phyloP scores from a whole-genome alignment of 2,113 vertebrate species.

The Syrmaticus mikado region DNA sequence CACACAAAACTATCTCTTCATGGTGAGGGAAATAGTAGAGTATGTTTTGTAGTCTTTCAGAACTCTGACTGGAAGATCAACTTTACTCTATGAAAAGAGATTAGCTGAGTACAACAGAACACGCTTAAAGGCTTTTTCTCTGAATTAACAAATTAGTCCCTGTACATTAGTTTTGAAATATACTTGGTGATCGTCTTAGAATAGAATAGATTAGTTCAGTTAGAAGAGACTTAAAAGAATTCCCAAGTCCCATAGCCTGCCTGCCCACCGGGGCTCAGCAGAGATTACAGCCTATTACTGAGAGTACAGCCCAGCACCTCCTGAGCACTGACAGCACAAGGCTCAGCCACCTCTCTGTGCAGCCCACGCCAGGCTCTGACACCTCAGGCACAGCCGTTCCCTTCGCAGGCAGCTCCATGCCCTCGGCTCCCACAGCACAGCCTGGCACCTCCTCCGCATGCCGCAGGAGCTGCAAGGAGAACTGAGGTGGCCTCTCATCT shows the following conservation, averaged over 20 bases:
- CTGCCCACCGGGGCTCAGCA: neutral
- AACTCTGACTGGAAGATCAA: neutral
- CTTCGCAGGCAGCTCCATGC: neutral
- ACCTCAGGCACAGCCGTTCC: neutral
- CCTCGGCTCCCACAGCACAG: neutral
- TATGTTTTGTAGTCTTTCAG: neutral
- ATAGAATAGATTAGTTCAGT: neutral
- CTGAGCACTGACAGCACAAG: neutral
- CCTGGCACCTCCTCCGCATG: fast-evolving
- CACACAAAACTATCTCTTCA: neutral
- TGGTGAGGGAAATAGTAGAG: neutral
- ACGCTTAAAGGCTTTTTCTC: neutral
- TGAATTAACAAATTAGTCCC: neutral
- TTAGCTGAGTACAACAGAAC: neutral
- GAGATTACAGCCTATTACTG: neutral
- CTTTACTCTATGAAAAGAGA: neutral
- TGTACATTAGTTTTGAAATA: neutral
- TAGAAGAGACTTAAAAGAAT: neutral
- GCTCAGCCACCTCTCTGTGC: neutral
- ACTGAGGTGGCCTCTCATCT: neutral
- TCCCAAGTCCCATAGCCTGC: neutral
- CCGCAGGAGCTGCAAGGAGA: neutral
- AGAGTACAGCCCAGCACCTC: too few species aligned
- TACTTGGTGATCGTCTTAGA: neutral
- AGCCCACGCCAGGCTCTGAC: neutral